Evolutionary conservation across 2,888 invertebrate genomes (phyloP), one percentile per base, ranked within the genome.

Genomic region (Drosophila meridionalis): DNA sequence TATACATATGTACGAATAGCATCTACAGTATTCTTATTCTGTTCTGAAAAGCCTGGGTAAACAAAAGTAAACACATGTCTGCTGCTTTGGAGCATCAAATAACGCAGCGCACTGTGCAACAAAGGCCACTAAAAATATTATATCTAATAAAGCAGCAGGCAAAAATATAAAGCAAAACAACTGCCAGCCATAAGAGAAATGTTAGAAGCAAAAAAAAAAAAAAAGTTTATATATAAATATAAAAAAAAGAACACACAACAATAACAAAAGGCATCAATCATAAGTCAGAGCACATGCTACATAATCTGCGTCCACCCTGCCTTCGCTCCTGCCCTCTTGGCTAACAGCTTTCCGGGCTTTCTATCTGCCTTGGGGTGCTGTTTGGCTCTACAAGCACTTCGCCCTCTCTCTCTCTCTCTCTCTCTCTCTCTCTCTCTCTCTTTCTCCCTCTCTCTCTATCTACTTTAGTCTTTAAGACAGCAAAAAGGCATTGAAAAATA

Each of bases 251-350:
- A 20, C 26, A 56, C 50, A 61, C 64, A 74, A 71, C 71, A 81
- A 80, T 84, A 88, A 85, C 80, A 91, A 89, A 88, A 87, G 71
- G 79, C 89, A 91, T 89, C 89, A 91, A 89, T 89, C 89, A 91
- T 91, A 89, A 89, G 89, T 87, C 89, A 82, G 69, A 67, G 80
- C 75, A 87, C 73, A 79, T 73, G 77, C 78, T 81, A 70, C 77
- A 81, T 78, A 81, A 78, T 79, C 79, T 73, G 72, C 59, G 61
- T 32, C 56, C 63, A 28, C 20, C 59, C 38, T 36, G n/a, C n/a
- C 42, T 4, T 34, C 20, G 2, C 8, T 8, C 20, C 48, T 1
- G 5, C 12, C 47, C 40, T 7, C 47, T 14, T 52, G 50, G 32
- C 32, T 30, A 47, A 55, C 34, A 42, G n/a, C 42, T 42, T 34